Base-by-base conservation (phyloP, 2,113 vertebrate genomes). In the Mesoclemmys tuberculata region DNA sequence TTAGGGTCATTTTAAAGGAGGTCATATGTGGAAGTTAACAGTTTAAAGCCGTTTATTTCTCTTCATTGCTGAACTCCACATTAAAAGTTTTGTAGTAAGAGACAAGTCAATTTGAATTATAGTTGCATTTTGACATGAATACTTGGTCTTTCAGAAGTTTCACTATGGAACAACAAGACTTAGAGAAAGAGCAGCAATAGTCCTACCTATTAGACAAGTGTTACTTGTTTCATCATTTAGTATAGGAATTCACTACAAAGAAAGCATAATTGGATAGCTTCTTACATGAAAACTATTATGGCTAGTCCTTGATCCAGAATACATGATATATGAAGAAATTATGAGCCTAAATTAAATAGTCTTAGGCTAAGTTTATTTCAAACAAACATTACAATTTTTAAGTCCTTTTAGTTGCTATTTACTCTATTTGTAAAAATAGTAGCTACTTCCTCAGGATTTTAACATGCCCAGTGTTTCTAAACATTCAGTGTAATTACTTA, bases 171-270 rank as follows among this genome's bases (percentile, higher is more conserved):
- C 35, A 52, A 35, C 51, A 80, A 38, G 35, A n/a, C 22, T 54
- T 51, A 11, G 21, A 52, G 38, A 2, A 44, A 82, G 90, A 84
- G 86, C 95, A 88, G 44, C 82, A 89, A 44, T 29, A 54, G 35
- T 77, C 96, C 77, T 56, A 75, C 77, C 85, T 71, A 77, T 14
- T 29, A 85, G 91, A 85, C 10, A 90, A 93, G 68, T n/a, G 61
- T 5, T 35, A 89, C 82, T 80, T 41, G 13, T 16, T 71, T 52
- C 80, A 29, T 74, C 21, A 49, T 41, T 18, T 74, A 91, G 31
- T 44, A 56, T 93, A 85, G 83, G 44, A 55, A 18, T 11, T 27
- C 87, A 61, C 71, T 74, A 41, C 2, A 38, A 90, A 56, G 80
- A 87, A 81, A n/a, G 55, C 6, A 38, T 26, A 51, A 38, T 35